Evolutionary conservation across 92 coral and sea anemone genomes (phyloP).

Genomic region (Parazoanthus darwini): DNA sequence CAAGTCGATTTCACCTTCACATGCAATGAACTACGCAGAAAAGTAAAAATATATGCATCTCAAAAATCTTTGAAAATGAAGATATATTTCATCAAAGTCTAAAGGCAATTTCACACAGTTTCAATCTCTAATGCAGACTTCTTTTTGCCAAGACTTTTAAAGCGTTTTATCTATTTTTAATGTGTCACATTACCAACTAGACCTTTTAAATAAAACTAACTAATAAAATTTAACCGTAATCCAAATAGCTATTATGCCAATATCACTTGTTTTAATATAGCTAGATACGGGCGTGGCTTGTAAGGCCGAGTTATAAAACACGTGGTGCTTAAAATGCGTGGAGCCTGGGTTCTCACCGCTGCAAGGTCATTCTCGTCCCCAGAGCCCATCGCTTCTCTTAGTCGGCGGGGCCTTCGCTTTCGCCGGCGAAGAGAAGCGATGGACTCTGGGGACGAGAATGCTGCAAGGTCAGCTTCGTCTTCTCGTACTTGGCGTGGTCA

Average conservation of each 20-base stretch:
- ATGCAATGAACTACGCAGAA: not conserved
- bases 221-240: slow-evolving; percentile 9
- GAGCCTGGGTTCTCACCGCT: slow-evolving; percentile 33
- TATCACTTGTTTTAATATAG: slow-evolving; percentile 13
- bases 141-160: slow-evolving; percentile 16
- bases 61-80: slow-evolving; percentile 7
- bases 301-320: slow-evolving; percentile 10
- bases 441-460: not conserved
- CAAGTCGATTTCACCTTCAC: not conserved
- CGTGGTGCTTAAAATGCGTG: slow-evolving; percentile 20
- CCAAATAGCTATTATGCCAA: slow-evolving; percentile 22
- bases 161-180: slow-evolving; percentile 21
- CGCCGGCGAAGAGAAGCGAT: too few relatives aligned
- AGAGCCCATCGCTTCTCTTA: too few relatives aligned
- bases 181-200: slow-evolving; percentile 2
- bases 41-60: not conserved
- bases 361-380: slow-evolving; percentile 21
- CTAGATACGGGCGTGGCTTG: not conserved
- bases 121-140: slow-evolving; percentile 22
- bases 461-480: slow-evolving; percentile 15
- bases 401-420: too few relatives aligned
- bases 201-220: slow-evolving; percentile 24
- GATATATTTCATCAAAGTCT: slow-evolving; percentile 7
- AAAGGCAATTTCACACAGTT: slow-evolving; percentile 22
- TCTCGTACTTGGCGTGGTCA: slow-evolving; percentile 6